Percentiles rank a stretch among this genome's conserved stretches.
phyloP scores from a whole-genome alignment of 2,797 vertebrate species.

The Microctenopoma lineatum region DNA sequence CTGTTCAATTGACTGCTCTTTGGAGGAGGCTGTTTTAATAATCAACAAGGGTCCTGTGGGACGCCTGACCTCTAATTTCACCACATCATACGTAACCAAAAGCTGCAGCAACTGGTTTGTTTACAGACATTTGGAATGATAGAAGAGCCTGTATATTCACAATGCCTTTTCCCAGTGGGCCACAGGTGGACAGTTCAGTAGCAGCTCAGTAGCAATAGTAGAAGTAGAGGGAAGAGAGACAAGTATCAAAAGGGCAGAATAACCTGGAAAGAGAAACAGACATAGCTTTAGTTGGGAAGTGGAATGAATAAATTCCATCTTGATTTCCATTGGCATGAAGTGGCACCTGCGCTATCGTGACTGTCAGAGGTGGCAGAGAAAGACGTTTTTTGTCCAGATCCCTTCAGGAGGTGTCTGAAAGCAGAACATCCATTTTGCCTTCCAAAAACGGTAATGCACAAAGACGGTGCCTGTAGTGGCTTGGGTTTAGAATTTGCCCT shows the following conservation, averaged over 20 bases:
- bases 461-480: constrained; percentile 4
- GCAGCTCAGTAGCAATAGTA: constrained; percentile 60
- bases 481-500: neutral
- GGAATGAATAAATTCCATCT: constrained; percentile 70
- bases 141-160: constrained; percentile 27
- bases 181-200: constrained; percentile 44
- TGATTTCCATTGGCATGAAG: constrained; percentile 59
- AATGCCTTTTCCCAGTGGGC: constrained; percentile 24
- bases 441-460: constrained; percentile 21
- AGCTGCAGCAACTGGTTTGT: constrained; percentile 16
- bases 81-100: constrained; percentile 15
- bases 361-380: constrained; percentile 17
- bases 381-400: constrained; percentile 42
- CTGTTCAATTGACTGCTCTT: constrained; percentile 27
- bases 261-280: constrained; percentile 36
- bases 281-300: constrained; percentile 36
- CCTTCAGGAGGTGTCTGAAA: constrained; percentile 26
- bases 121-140: constrained; percentile 34
- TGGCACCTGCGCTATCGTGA: constrained; percentile 46
- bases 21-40: constrained; percentile 37
- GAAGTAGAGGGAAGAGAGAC: constrained; percentile 17
- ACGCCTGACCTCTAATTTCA: constrained; percentile 30
- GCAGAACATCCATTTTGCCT: constrained; percentile 1
- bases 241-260: constrained; percentile 52
- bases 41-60: constrained; percentile 15